Evolutionary conservation across 2,888 invertebrate genomes (phyloP).

Genomic region (Ditula angustiorana): DNA sequence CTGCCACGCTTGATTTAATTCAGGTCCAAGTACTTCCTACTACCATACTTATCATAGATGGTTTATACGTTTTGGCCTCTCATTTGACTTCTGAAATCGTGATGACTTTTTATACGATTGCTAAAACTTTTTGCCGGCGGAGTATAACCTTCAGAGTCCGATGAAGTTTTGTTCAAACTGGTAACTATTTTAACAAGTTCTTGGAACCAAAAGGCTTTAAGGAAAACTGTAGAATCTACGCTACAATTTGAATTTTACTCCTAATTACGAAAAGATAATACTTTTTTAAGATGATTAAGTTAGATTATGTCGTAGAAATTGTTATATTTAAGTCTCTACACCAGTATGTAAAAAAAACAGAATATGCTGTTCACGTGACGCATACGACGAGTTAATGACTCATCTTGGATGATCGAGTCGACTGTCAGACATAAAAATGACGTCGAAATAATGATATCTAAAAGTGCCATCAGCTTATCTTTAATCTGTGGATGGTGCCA

Average conservation of each 20-base stretch:
- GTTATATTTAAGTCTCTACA: too few relatives aligned
- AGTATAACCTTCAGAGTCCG: slow-evolving; percentile 19
- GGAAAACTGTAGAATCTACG: background rate
- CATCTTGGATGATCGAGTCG: background rate
- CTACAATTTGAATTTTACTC: too few relatives aligned
- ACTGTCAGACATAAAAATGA: background rate
- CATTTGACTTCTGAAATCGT: background rate
- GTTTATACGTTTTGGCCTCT: too few relatives aligned
- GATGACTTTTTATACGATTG: slow-evolving; percentile 2
- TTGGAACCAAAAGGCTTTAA: background rate
- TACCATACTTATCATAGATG: too few relatives aligned
- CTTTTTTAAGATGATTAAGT: too few relatives aligned
- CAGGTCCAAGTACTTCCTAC: background rate
- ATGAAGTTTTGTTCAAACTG: background rate
- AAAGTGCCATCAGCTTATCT: background rate
- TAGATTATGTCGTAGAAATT: too few relatives aligned
- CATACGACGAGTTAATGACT: background rate
- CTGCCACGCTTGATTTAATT: background rate
- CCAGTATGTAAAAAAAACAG: too few relatives aligned
- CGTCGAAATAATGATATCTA: slow-evolving; percentile 1
- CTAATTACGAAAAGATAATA: too few relatives aligned
- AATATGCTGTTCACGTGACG: too few relatives aligned
- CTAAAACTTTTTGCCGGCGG: slow-evolving; percentile 1
- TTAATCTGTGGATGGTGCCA: background rate
- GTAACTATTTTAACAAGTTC: background rate